phyloP scores from a whole-genome alignment of 2,113 vertebrate species.

The Bos javanicus region DNA sequence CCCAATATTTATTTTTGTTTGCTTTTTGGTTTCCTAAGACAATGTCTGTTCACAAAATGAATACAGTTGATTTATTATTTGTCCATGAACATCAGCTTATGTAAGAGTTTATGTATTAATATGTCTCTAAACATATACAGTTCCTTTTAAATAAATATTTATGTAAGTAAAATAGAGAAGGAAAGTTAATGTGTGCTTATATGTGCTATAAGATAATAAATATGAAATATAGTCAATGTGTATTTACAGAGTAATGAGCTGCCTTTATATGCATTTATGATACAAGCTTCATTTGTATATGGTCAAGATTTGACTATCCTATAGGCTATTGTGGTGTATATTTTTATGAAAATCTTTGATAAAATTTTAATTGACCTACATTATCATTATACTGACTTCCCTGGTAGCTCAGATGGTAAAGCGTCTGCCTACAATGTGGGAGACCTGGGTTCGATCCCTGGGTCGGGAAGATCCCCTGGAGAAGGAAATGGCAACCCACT shows the following conservation, averaged over 20 bases:
- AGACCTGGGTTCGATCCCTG: too few relatives aligned
- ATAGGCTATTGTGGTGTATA: not conserved
- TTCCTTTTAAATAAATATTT: conserved; percentile 22
- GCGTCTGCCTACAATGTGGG: too few relatives aligned
- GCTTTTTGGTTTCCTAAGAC: not conserved
- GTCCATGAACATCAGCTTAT: not conserved
- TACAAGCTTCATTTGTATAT: not conserved
- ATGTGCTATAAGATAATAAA: not conserved
- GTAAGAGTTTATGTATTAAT: not conserved
- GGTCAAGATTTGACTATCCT: not conserved
- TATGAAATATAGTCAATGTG: not conserved
- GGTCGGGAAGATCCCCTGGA: too few relatives aligned
- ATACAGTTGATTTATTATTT: not conserved
- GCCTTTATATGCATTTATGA: not conserved
- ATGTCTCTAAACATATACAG: not conserved
- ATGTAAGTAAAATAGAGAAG: not conserved
- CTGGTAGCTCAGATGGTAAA: too few relatives aligned
- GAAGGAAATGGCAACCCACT: too few relatives aligned
- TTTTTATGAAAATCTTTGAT: not conserved
- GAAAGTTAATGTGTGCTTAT: not conserved
- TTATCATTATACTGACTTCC: not conserved
- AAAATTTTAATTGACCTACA: not conserved
- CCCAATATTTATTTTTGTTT: not conserved
- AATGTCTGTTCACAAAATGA: not conserved
- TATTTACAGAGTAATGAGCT: not conserved